Base-by-base conservation (phyloP, 2,113 vertebrate species). In the Pteronura brasiliensis region DNA sequence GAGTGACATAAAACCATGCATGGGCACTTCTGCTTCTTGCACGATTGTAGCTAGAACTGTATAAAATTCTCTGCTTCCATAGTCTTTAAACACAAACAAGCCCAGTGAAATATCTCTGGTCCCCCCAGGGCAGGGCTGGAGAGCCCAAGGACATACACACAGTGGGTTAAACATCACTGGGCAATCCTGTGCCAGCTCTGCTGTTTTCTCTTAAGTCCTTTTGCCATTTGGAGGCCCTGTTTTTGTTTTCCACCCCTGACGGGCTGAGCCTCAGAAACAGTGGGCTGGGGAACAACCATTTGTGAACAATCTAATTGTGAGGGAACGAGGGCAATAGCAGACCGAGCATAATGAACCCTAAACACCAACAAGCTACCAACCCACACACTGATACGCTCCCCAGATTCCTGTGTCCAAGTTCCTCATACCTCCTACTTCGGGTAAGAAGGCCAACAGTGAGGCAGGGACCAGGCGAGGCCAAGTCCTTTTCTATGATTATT, bases 261-360 rank as follows among this genome's bases (percentile, higher is more conserved):
- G 69, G 84, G 49, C 49, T 96, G 42, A 93, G 85, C 29, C 55
- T 93, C 79, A 86, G 59, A 96, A 96, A 87, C 71, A 91, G 95
- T 93, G 94, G 82, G 83, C 25, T 86, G 44, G 27, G 52, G 67
- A 90, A 61, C 67, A 96, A 74, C 57, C 67, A 65, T 94, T 69
- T 90, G 88, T 84, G 71, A 95, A 81, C 72, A 82, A 94, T 83
- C 83, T 93, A 91, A 95, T 80, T 92, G 69, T 84, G 80, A 86
- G 25, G n/a, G 84, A 97, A 69, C 1, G 47, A 87, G 67, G 55
- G 67, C 61, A 84, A 83, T 74, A 76, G 69, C 74, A 96, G 76
- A 91, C 55, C 23, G 57, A 71, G 88, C 69, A 90, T 63, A 92
- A 95, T 84, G 84, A 94, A 79, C 67, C 67, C 67, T 79, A 72